Percentiles rank a stretch among this genome's conserved stretches.
phyloP scores from a whole-genome alignment of 2,113 vertebrate species.

The Leucopsar rothschildi region DNA sequence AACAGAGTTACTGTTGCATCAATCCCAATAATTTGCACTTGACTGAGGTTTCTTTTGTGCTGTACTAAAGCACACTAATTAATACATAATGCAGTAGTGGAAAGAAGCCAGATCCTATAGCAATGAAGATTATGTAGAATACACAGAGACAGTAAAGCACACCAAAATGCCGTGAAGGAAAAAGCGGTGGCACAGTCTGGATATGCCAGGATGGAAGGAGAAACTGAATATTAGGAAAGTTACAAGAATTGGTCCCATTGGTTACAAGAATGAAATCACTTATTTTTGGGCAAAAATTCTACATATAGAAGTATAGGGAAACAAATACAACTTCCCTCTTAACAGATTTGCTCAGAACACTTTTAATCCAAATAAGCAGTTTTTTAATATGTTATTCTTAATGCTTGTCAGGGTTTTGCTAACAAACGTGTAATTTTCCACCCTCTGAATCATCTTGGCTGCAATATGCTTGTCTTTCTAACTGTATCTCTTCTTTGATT shows the following conservation, averaged over 20 bases:
- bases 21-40: background rate
- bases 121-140: background rate
- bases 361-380: conserved; percentile 27
- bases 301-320: background rate
- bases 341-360: background rate
- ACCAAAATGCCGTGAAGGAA: background rate
- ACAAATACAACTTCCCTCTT: background rate
- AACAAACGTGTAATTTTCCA: conserved; percentile 49
- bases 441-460: conserved; percentile 3
- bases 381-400: conserved; percentile 35
- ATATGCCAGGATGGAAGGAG: background rate
- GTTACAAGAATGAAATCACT: background rate
- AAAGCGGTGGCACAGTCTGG: background rate
- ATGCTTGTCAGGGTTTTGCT: background rate
- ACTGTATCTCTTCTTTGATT: conserved; percentile 26
- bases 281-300: background rate
- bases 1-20: background rate
- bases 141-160: background rate
- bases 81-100: background rate
- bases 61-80: background rate
- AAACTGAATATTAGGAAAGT: background rate
- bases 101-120: background rate
- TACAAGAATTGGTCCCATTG: background rate
- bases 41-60: background rate
- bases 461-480: conserved; percentile 46